A percentile compares a stretch with the other conserved stretches of the same genome.
Conservation (phyloP, 2,797 vertebrate genomes). For the Myiotriccus ornatus region DNA sequence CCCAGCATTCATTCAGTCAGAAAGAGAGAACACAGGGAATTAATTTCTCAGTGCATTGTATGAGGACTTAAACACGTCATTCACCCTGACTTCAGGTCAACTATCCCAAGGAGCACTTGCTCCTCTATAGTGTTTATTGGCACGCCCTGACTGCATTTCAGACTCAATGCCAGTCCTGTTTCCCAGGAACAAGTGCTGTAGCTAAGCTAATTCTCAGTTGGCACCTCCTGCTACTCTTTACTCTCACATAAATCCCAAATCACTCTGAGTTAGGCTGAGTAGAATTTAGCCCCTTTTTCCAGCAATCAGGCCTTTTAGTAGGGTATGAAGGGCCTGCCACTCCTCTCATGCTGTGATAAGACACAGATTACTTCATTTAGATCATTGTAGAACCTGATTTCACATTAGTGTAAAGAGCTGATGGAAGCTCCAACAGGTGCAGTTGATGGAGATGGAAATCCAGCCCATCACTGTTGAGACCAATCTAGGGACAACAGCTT, state of each 20-base stretch:
- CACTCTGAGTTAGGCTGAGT: background rate
- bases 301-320: background rate
- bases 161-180: background rate
- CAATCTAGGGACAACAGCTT: background rate
- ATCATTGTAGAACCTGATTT: background rate
- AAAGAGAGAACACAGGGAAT: background rate
- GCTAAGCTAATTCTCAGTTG: background rate
- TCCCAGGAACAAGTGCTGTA: background rate
- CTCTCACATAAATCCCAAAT: background rate
- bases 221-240: background rate
- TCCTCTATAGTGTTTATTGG: background rate
- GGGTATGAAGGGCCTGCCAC: background rate
- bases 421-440: background rate
- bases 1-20: background rate
- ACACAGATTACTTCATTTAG: background rate
- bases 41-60: background rate
- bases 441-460: background rate
- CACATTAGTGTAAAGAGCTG: background rate
- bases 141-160: background rate
- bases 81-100: background rate
- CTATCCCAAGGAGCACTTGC: accelerated
- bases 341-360: background rate
- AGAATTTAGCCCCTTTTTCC: background rate
- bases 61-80: background rate
- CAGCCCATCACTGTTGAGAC: background rate